Percentiles rank a stretch among this genome's conserved stretches.
Conservation (phyloP, 2,888 invertebrate species). For the Elmis aenea region DNA sequence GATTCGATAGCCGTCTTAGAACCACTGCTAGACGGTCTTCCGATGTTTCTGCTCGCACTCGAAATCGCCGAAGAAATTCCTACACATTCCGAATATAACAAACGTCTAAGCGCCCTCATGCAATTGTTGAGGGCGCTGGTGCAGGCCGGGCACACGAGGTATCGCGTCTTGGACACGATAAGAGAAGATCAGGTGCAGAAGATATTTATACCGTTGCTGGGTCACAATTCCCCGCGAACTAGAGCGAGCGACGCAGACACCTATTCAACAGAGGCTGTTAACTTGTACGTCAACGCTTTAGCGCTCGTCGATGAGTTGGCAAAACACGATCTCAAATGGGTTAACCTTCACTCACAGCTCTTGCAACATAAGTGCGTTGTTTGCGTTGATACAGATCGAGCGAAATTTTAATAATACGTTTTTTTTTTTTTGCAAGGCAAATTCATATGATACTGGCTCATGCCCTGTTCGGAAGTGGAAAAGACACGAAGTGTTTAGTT, state of each 20-base stretch:
- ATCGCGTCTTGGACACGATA: constrained; percentile 43
- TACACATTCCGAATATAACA: constrained; percentile 38
- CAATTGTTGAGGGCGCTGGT: constrained; percentile 48
- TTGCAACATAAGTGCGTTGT: constrained; percentile 35
- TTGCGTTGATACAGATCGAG: constrained; percentile 1
- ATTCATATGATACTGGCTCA: constrained; percentile 51
- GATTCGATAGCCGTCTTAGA: constrained; percentile 34
- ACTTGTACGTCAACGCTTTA: constrained; percentile 49
- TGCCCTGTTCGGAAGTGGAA: constrained; percentile 47
- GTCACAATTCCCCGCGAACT: constrained; percentile 27
- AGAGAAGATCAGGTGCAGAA: constrained; percentile 41
- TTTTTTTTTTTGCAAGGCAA: constrained; percentile 30
- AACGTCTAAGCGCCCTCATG: constrained; percentile 46
- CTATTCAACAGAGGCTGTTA: constrained; percentile 43
- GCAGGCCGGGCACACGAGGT: constrained; percentile 35
- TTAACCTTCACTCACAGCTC: constrained; percentile 20
- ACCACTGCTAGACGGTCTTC: constrained; percentile 38
- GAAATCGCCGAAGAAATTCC: constrained; percentile 34
- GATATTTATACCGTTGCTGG: constrained; percentile 45
- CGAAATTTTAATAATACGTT: not conserved
- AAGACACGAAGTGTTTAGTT: constrained; percentile 44
- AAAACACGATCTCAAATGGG: constrained; percentile 34
- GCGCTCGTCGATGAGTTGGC: constrained; percentile 49
- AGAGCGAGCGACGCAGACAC: constrained; percentile 30
- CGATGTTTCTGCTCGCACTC: constrained; percentile 44